Percentiles rank a stretch among this genome's conserved stretches.
These are phyloP conservation scores for Harpagus bidentatus DNA, from an alignment of 2,113 vertebrate genomes.

Conservation along the genomic window DNA sequence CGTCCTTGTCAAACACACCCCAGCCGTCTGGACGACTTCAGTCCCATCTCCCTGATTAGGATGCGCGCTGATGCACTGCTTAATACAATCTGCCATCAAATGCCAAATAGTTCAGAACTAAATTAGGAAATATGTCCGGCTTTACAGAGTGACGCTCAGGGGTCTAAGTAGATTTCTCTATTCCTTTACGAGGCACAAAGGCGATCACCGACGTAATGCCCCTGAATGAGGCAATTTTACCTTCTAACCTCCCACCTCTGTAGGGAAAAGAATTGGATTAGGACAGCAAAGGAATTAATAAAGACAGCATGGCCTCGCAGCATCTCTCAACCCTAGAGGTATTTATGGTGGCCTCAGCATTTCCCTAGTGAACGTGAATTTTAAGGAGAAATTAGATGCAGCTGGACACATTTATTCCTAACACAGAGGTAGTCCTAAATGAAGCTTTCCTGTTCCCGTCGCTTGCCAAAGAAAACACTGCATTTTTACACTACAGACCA, in stretches of 20 bases:
- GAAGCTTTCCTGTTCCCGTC: not conserved
- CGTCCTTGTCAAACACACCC: constrained; percentile 66
- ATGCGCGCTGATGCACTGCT: constrained; percentile 18
- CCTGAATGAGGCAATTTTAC: constrained; percentile 23
- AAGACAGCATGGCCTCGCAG: not conserved
- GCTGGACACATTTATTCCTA: not conserved
- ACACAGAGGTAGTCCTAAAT: not conserved
- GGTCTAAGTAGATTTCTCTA: not conserved
- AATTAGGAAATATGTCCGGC: constrained; percentile 17
- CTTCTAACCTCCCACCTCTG: constrained; percentile 35
- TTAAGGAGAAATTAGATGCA: not conserved
- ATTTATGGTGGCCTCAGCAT: not conserved
- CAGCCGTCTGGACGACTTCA: constrained; percentile 68
- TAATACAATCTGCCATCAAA: constrained; percentile 45
- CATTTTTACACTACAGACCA: not conserved
- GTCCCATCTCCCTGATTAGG: constrained; percentile 70
- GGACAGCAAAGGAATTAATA: constrained; percentile 49
- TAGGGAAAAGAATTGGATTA: constrained; percentile 6
- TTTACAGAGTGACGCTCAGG: not conserved
- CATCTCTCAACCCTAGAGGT: not conserved
- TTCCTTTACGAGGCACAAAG: not conserved
- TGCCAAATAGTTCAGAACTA: constrained; percentile 24
- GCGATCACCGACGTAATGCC: not conserved
- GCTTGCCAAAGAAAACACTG: not conserved
- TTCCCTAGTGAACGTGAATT: not conserved